Base-by-base conservation (phyloP, 2,888 invertebrate species). In the Heliconius cydno region DNA sequence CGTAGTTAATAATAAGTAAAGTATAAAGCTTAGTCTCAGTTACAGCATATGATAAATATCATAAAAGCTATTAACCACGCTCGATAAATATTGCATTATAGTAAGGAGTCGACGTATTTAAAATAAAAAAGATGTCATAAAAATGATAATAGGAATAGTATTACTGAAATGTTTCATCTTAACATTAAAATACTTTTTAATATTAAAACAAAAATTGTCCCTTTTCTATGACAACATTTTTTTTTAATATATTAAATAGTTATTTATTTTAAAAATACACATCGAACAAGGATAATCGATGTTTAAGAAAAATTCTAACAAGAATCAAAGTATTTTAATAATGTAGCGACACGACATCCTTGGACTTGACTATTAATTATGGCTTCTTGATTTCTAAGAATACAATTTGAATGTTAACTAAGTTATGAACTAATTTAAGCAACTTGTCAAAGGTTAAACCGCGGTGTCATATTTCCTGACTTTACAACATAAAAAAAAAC, bases 321-420 rank as follows among this genome's bases (percentile, higher is more conserved):
- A 73, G 57, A 57, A 60, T 72, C 22, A 22, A 72, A 30, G 72
- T 52, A 57, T 60, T 73, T 73, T 15, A 60, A 60, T 73, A 60
- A 73, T 38, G 30, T 65, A 65, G 2, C 46, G 12, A 46, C 60
- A 63, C 4, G 74, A 75, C 28, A 75, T 65, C 75, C 75, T 75
- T 75, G 75, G 75, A 75, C 75, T 75, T 75, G 75, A 65, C 75
- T 75, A 75, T 65, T 75, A 75, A 75, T 75, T 75, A 75, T 74
- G 34, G 38, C 38, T 13, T 65, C 41, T 41, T 65, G 38, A 65
- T 63, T 65, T 65, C 22, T 65, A 13, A 38, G 19, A 2, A 75
- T 19, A 41, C 13, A 46, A 25, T 75, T 46, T 41, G 41, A 65
- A 38, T 75, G 28, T 3, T 41, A 65, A 65, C 38, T 74, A 74